phyloP scores from a whole-genome alignment of 2,888 invertebrate genomes.

The Noctuana brunneofusca region DNA sequence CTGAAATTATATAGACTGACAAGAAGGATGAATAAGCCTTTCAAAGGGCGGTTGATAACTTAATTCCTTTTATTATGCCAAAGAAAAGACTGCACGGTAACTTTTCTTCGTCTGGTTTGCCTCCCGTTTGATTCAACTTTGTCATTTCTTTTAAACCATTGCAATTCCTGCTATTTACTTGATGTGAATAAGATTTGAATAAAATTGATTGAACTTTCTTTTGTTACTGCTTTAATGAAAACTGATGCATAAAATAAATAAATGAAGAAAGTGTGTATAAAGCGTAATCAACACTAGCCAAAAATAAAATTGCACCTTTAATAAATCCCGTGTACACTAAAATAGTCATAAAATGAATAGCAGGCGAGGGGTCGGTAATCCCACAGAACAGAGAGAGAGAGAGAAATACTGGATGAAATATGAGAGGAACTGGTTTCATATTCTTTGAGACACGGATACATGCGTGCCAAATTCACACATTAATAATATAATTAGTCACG shows the following conservation, averaged over 20 bases:
- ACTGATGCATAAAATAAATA: too few relatives aligned
- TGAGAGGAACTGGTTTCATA: neutral
- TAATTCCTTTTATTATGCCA: conserved; percentile 29
- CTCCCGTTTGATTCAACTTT: conserved; percentile 22
- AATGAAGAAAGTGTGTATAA: too few relatives aligned
- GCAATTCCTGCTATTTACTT: conserved; percentile 3
- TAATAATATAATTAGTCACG: too few relatives aligned
- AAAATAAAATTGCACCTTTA: conserved; percentile 8
- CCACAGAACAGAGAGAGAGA: neutral
- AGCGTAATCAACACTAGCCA: conserved; percentile 1
- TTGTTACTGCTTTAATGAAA: neutral
- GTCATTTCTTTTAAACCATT: conserved; percentile 2
- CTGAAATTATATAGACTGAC: conserved; percentile 5
- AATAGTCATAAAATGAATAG: conserved; percentile 9
- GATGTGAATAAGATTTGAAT: conserved; percentile 1
- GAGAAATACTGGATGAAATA: too few relatives aligned
- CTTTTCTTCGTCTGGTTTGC: conserved; percentile 21
- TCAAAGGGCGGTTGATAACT: conserved; percentile 25
- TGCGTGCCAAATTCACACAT: neutral
- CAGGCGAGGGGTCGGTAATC: conserved; percentile 10
- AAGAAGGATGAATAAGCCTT: conserved; percentile 18
- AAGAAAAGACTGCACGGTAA: conserved; percentile 16
- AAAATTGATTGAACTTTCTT: neutral
- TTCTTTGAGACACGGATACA: neutral
- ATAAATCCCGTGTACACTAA: conserved; percentile 9